Conservation (phyloP, 2,113 vertebrate species). For the Cheilinus undulatus region DNA sequence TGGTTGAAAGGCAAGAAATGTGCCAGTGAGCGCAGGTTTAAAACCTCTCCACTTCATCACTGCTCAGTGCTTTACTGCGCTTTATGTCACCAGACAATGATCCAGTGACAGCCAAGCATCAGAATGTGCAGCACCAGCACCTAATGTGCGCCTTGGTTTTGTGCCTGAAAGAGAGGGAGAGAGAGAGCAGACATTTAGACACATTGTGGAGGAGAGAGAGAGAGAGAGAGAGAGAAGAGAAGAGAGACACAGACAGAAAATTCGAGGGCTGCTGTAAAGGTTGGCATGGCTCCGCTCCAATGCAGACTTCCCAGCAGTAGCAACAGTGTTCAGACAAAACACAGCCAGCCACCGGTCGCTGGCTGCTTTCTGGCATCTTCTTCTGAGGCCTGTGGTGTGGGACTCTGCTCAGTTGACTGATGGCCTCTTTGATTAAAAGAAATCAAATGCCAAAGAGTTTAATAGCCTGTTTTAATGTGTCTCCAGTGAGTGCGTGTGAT, state of each 20-base stretch:
- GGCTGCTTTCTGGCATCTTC: conserved; percentile 37
- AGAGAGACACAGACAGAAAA: conserved; percentile 44
- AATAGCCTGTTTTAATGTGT: conserved; percentile 62
- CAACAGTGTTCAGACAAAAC: conserved; percentile 53
- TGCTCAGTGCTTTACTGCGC: conserved; percentile 72
- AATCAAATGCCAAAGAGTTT: conserved; percentile 73
- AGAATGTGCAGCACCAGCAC: conserved; percentile 77
- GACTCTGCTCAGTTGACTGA: conserved; percentile 66
- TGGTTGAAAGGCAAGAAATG: conserved; percentile 74
- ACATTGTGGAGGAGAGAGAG: conserved; percentile 4
- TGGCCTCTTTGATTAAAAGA: conserved; percentile 71
- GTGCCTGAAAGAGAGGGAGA: conserved; percentile 54
- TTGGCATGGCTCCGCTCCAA: conserved; percentile 49
- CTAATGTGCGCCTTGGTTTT: conserved; percentile 71
- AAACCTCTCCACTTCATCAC: conserved; percentile 73
- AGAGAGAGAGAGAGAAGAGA: neutral
- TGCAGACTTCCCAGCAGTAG: conserved; percentile 43
- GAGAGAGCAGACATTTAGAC: conserved; percentile 51
- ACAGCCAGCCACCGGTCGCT: conserved; percentile 43
- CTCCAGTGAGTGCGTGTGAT: conserved; percentile 55
- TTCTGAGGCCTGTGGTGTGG: conserved; percentile 38
- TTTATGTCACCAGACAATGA: conserved; percentile 78
- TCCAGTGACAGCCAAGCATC: conserved; percentile 74
- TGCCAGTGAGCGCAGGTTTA: conserved; percentile 71
- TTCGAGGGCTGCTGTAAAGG: conserved; percentile 52